Evolutionary conservation across 30 jellyfish, hydroid and myxozoan genomes (phyloP), one percentile per base, ranked within the genome.

Genomic region (Aurelia sp.): DNA sequence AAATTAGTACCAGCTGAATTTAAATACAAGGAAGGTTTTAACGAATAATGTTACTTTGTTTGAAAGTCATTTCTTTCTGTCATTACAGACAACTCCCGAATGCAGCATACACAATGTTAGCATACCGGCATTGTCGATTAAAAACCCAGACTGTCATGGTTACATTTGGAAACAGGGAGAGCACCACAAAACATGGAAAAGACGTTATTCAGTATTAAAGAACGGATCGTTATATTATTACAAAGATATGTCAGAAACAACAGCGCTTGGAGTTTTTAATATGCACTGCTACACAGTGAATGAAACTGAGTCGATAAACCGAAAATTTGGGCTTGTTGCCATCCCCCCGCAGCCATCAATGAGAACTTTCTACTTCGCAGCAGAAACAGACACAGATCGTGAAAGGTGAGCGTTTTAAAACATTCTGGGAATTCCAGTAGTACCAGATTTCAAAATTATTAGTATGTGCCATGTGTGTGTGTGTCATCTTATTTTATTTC

Each of bases 91-190:
- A 4, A 84, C 86, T 35, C 99, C 99, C 55, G 99, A 94, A 67
- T 79, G 91, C 82, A 94, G 86, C 60, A 66, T 94, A 18, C 91
- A 94, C 55, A 94, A 94, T 58, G 97, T 94, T 79, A 90, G 97
- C 77, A 89, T 94, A 30, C 99, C 99, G 10, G 99, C 99, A 37
- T 62, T 89, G 87, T 94, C 99, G 37, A 94, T 94, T 6, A 78
- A 53, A 44, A 86, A 88, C n/a, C 99, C 99, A 15, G 99, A 94
- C 31, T 89, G 99, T 65, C 97, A 94, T 74, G 99, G 99, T 21
- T 94, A 66, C 79, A 87, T 94, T 10, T 89, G 97, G 96, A 94
- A 94, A 65, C 99, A 86, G 66, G 99, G 99, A 10, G 67, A 81
- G 62, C 44, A 87, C 11, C 99, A 84, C 90, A 94, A 94, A 53